Evolutionary conservation across 2,113 vertebrate genomes (phyloP).

Genomic region (Cephalopterus ornatus): DNA sequence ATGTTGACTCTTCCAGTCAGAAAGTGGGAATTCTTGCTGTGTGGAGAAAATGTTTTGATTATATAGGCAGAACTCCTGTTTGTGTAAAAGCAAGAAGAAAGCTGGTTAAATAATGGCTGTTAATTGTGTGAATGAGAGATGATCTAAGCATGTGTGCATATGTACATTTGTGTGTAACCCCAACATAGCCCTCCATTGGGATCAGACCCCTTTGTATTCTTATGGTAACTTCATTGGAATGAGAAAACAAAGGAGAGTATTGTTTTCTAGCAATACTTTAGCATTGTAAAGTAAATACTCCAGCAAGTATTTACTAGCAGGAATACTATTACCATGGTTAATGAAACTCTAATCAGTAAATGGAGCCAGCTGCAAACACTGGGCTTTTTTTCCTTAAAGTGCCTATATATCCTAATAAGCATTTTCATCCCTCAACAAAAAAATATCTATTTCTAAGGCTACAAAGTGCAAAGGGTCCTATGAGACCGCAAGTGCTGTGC

Average conservation of each 20-base stretch:
- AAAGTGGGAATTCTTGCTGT: neutral
- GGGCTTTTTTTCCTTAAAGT: neutral
- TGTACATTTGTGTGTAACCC: neutral
- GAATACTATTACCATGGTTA: constrained; percentile 39
- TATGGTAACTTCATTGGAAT: neutral
- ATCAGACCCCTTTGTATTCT: constrained; percentile 5
- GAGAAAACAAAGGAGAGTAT: constrained; percentile 34
- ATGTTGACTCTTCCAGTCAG: neutral
- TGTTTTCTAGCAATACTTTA: constrained; percentile 43
- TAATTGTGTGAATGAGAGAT: neutral
- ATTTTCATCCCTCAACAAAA: neutral
- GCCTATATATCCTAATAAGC: neutral
- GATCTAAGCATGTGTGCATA: neutral
- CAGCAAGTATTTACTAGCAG: constrained; percentile 54
- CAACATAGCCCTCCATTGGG: neutral
- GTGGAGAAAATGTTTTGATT: neutral
- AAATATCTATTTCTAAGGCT: constrained; percentile 15
- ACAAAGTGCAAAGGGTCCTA: neutral
- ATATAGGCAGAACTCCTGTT: neutral
- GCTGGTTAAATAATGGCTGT: neutral
- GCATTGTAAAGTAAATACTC: constrained; percentile 35
- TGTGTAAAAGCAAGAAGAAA: constrained; percentile 18
- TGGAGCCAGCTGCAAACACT: constrained; percentile 23
- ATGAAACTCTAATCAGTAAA: constrained; percentile 46
- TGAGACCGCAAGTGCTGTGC: neutral